A percentile compares a stretch with the other conserved stretches of the same genome.
Conservation (phyloP, 2,888 invertebrate species). For the Matsumyia berberina region DNA sequence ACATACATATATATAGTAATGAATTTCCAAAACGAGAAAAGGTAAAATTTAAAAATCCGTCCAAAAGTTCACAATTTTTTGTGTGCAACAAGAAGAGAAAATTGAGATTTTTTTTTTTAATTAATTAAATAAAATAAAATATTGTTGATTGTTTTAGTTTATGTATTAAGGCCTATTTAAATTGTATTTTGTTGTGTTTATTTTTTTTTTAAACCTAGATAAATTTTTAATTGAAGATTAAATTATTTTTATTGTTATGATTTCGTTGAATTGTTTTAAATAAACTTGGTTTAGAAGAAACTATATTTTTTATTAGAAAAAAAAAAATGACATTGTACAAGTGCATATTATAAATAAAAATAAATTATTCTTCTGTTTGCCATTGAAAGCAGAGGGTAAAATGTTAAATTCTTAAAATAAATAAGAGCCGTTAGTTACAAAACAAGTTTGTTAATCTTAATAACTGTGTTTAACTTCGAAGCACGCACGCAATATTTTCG, state of each 20-base stretch:
- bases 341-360: slow-evolving; percentile 28
- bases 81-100: slow-evolving; percentile 67
- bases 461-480: background rate
- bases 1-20: slow-evolving; percentile 49
- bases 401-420: slow-evolving; percentile 55
- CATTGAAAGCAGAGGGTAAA: slow-evolving; percentile 48
- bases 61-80: slow-evolving; percentile 77
- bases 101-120: slow-evolving; percentile 69
- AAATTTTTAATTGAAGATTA: slow-evolving; percentile 71
- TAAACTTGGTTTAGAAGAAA: slow-evolving; percentile 69
- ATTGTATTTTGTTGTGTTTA: slow-evolving; percentile 70
- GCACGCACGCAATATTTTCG: too few species aligned
- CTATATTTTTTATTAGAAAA: slow-evolving; percentile 29
- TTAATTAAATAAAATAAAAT: slow-evolving; percentile 34
- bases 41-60: slow-evolving; percentile 74
- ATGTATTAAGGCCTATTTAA: slow-evolving; percentile 66
- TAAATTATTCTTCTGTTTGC: slow-evolving; percentile 39
- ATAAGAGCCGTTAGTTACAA: slow-evolving; percentile 52
- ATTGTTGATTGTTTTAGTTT: slow-evolving; percentile 71
- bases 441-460: slow-evolving; percentile 21
- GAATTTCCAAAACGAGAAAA: slow-evolving; percentile 70
- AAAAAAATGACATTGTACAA: slow-evolving; percentile 43
- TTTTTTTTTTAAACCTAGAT: slow-evolving; percentile 65
- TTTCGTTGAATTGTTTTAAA: slow-evolving; percentile 77
- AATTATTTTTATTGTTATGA: slow-evolving; percentile 77